Percentiles rank a stretch among this genome's conserved stretches.
Conservation (phyloP, 2,113 vertebrate genomes). For the Mionectes macconnelli region DNA sequence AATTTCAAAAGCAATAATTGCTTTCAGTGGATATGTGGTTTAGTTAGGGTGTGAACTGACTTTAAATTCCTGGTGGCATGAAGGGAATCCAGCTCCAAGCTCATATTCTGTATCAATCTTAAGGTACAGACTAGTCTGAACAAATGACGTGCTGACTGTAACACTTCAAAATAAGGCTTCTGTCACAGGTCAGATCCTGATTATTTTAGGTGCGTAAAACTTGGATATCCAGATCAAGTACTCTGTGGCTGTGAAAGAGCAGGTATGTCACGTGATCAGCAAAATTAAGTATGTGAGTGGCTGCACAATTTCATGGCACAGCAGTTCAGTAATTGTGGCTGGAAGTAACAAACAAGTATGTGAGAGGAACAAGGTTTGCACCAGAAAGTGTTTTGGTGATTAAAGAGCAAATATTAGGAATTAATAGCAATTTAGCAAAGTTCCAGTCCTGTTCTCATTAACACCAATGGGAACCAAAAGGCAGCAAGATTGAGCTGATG, state of each 20-base stretch:
- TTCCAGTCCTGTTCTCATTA: background rate
- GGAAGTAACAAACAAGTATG: background rate
- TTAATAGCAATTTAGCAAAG: background rate
- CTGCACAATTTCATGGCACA: background rate
- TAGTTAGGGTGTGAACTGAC: background rate
- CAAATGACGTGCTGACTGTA: background rate
- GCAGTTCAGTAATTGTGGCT: background rate
- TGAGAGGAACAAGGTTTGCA: background rate
- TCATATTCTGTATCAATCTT: background rate
- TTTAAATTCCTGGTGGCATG: background rate
- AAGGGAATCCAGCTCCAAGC: background rate
- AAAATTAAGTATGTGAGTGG: background rate
- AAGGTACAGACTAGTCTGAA: background rate
- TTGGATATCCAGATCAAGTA: background rate
- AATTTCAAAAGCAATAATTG: background rate
- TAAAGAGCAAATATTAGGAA: background rate
- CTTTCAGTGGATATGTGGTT: background rate
- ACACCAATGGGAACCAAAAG: background rate
- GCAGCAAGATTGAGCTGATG: background rate
- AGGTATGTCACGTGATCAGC: background rate
- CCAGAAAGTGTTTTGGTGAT: background rate
- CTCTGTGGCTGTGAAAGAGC: background rate
- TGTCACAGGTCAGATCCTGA: background rate
- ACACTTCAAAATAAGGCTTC: background rate
- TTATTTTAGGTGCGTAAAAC: background rate